phyloP scores from a whole-genome alignment of 2,888 invertebrate species.

The Mimachlamys varia region DNA sequence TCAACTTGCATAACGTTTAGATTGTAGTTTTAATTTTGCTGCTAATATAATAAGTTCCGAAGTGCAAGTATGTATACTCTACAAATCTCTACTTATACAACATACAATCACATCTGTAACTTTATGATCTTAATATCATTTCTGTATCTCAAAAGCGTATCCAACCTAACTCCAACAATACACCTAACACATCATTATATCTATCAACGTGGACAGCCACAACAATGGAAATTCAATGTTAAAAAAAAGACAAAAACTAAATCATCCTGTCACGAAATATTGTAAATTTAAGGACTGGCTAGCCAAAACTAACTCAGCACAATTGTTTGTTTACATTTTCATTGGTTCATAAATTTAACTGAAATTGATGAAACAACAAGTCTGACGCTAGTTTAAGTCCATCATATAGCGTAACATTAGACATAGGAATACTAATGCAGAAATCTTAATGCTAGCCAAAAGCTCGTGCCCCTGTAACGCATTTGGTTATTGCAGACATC shows the following conservation, averaged over 20 bases:
- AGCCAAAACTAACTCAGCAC: not conserved
- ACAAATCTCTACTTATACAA: too few species aligned
- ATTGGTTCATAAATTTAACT: not conserved
- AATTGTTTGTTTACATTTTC: slow-evolving; percentile 20
- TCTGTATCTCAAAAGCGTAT: too few species aligned
- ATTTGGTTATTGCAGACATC: not conserved
- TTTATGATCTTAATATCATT: too few species aligned
- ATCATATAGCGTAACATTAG: not conserved
- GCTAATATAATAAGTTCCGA: too few species aligned
- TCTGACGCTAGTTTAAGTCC: not conserved
- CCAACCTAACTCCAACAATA: too few species aligned
- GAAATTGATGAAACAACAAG: not conserved
- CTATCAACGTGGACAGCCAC: too few species aligned
- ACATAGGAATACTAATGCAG: not conserved
- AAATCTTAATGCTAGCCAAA: not conserved
- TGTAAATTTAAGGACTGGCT: not conserved
- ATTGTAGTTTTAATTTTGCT: too few species aligned
- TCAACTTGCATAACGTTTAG: too few species aligned
- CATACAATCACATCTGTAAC: too few species aligned
- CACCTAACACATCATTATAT: too few species aligned
- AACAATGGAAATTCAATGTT: not conserved
- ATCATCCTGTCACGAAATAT: not conserved
- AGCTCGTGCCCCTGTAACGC: not conserved
- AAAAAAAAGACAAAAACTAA: not conserved
- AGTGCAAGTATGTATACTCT: too few species aligned